Conservation (phyloP, 1,140 invertebrate genomes). For the Archivesica marissinica region DNA sequence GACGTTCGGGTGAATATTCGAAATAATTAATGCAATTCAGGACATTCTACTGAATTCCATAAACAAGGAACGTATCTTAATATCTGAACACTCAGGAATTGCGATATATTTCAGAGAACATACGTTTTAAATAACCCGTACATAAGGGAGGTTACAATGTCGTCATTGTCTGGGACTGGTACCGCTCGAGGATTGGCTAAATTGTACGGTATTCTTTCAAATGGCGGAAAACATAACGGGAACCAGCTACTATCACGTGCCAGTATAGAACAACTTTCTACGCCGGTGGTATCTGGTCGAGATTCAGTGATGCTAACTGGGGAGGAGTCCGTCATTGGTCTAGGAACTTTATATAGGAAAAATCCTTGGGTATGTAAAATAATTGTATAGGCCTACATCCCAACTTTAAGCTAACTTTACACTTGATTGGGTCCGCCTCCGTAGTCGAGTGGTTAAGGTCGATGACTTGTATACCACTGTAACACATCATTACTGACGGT, state of each 20-base stretch:
- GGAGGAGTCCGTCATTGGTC: slow-evolving; percentile 5
- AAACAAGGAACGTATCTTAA: too few relatives aligned
- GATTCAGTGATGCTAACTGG: slow-evolving; percentile 52
- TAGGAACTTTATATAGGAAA: slow-evolving; percentile 38
- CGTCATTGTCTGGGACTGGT: slow-evolving; percentile 44
- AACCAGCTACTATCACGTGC: slow-evolving; percentile 52
- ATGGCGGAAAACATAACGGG: slow-evolving; percentile 53
- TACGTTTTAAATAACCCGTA: slow-evolving; percentile 52
- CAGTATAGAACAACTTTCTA: slow-evolving; percentile 44
- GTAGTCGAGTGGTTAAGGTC: too few relatives aligned
- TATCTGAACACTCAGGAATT: too few relatives aligned
- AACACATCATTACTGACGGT: too few relatives aligned
- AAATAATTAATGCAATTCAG: too few relatives aligned
- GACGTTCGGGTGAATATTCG: too few relatives aligned
- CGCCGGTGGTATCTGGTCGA: slow-evolving; percentile 1
- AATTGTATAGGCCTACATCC: too few relatives aligned
- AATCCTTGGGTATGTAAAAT: slow-evolving; percentile 56
- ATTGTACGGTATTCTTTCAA: slow-evolving; percentile 63
- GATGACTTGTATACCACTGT: too few relatives aligned
- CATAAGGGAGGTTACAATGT: slow-evolving; percentile 49
- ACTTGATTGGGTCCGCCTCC: too few relatives aligned
- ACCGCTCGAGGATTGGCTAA: slow-evolving; percentile 64
- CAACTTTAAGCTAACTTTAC: too few relatives aligned
- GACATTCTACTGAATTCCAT: too few relatives aligned
- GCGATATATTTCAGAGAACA: slow-evolving; percentile 26